Conservation (phyloP, 2,797 vertebrate genomes). For the Aselliscus stoliczkanus region DNA sequence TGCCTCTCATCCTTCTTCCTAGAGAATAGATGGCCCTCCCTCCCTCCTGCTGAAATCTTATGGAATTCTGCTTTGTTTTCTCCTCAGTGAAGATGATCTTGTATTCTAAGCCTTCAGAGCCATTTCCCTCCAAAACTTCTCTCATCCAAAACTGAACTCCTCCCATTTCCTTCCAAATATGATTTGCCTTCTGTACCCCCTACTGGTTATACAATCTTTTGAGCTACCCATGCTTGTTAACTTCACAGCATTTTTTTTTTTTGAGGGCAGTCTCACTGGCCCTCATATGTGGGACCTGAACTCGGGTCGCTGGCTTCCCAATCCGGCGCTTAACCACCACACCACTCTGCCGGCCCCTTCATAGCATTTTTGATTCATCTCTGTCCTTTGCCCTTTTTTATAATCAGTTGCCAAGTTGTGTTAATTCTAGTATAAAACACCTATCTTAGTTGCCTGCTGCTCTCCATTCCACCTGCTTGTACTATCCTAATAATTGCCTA, state of each 20-base stretch:
- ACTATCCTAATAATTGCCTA: neutral
- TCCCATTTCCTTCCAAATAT: neutral
- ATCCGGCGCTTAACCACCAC: too few relatives aligned
- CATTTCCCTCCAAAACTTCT: neutral
- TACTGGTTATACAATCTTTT: neutral
- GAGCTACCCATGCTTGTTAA: neutral
- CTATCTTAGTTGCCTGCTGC: neutral
- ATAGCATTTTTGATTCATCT: neutral
- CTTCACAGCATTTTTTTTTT: neutral
- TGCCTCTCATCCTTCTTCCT: neutral
- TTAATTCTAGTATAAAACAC: neutral
- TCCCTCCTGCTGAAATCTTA: neutral
- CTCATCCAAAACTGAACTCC: neutral
- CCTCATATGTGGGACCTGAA: too few relatives aligned
- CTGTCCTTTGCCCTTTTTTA: neutral
- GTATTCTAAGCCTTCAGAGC: neutral
- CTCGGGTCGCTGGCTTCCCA: too few relatives aligned
- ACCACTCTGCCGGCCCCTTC: too few relatives aligned
- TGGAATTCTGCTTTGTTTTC: neutral
- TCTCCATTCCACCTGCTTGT: neutral
- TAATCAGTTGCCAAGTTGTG: neutral
- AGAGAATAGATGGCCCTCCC: neutral
- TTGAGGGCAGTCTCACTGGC: too few relatives aligned
- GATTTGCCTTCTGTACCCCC: neutral
- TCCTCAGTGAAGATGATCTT: neutral